Conservation (phyloP, 2,113 vertebrate species). For the Eudorcas thomsonii region DNA sequence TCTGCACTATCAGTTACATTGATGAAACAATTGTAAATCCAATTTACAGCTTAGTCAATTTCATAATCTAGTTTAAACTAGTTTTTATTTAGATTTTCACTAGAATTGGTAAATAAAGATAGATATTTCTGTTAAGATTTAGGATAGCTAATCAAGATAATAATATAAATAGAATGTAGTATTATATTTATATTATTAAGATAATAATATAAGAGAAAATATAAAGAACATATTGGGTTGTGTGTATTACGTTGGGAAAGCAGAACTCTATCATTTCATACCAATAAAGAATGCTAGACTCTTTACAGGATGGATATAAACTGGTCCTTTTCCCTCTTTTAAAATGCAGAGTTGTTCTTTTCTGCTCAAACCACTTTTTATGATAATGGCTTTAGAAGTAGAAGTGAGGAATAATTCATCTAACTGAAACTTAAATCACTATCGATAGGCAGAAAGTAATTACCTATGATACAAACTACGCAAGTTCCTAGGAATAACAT, state of each 20-base stretch:
- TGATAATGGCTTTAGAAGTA: conserved; percentile 24
- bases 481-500: background rate
- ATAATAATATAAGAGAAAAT: background rate
- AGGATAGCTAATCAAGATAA: background rate
- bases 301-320: background rate
- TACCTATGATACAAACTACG: conserved; percentile 35
- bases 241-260: background rate
- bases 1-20: background rate
- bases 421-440: conserved; percentile 63
- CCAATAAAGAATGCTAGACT: background rate
- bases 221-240: background rate
- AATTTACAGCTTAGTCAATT: background rate
- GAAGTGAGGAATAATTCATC: conserved; percentile 48
- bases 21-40: background rate
- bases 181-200: background rate
- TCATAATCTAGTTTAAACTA: background rate
- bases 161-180: background rate
- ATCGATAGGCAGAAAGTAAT: conserved; percentile 45
- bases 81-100: background rate
- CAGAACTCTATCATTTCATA: background rate
- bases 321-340: background rate
- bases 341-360: conserved; percentile 48
- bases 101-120: background rate
- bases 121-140: background rate
- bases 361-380: background rate